These are phyloP conservation scores for Haemorhous mexicanus DNA, from an alignment of 2,113 vertebrate species.

Conservation along the genomic window DNA sequence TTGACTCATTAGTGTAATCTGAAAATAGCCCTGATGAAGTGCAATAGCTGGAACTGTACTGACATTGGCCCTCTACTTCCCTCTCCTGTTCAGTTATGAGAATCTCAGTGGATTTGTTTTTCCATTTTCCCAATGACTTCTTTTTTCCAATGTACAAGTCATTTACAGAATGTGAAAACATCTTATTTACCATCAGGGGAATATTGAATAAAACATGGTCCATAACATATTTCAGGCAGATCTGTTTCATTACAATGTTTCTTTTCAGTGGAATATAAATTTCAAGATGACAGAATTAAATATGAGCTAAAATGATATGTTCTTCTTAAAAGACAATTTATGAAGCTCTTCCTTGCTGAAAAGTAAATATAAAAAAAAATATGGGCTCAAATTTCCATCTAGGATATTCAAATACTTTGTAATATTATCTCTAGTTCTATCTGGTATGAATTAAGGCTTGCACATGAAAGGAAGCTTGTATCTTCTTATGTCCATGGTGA, in stretches of 20 bases:
- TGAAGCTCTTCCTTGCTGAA: neutral
- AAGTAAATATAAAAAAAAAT: neutral
- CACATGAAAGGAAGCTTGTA: neutral
- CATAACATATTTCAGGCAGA: neutral
- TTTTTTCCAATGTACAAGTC: neutral
- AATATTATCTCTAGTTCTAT: neutral
- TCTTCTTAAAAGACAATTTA: neutral
- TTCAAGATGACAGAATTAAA: neutral
- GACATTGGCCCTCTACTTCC: neutral
- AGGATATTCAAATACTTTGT: neutral
- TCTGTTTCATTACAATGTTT: neutral
- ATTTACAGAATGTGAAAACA: fast-evolving
- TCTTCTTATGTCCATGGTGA: neutral
- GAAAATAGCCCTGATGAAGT: neutral
- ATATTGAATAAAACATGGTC: neutral
- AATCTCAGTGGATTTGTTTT: neutral
- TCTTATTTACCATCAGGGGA: neutral
- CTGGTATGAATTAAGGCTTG: neutral
- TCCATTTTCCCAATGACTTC: neutral
- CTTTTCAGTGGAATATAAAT: neutral
- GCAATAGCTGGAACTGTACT: neutral
- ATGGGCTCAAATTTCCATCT: neutral
- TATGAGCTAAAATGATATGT: neutral
- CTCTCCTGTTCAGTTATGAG: neutral
- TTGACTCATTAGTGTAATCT: neutral